Evolutionary conservation across 1,140 invertebrate species (phyloP).

Genomic region (Drosophila yakuba): DNA sequence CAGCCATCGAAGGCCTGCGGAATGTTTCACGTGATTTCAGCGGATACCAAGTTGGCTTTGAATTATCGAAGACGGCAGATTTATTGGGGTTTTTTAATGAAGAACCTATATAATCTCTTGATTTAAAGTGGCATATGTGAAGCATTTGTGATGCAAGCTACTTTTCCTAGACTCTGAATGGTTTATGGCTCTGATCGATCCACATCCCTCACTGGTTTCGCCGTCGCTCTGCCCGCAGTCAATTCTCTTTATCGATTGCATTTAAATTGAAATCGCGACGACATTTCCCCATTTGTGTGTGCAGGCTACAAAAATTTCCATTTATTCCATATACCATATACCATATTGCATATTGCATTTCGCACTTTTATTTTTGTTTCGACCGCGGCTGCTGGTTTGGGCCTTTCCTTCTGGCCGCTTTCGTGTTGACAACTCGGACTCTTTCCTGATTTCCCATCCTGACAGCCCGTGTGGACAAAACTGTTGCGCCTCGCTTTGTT

Average conservation of each 20-base stretch:
- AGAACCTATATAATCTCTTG: no score
- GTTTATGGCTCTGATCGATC: constrained; percentile 22
- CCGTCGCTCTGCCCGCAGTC: constrained; percentile 9
- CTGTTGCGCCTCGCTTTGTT: constrained; percentile 76
- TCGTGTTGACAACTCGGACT: constrained; percentile 37
- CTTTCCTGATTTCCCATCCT: constrained; percentile 9
- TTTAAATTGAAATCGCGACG: constrained; percentile 54
- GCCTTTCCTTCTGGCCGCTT: constrained; percentile 42
- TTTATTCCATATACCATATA: constrained; percentile 40
- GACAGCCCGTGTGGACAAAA: constrained; percentile 56
- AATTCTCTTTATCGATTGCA: constrained; percentile 53
- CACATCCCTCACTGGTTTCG: not conserved
- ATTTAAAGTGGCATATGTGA: no score
- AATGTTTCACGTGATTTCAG: not conserved
- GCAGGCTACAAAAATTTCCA: constrained; percentile 46
- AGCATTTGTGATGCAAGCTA: not conserved
- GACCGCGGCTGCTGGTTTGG: constrained; percentile 35
- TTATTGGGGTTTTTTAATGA: no score
- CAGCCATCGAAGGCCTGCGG: constrained; percentile 10
- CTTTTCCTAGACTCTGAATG: not conserved
- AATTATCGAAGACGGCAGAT: no score
- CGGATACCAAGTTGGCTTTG: not conserved
- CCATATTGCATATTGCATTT: constrained; percentile 43
- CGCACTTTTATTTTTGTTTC: constrained; percentile 39
- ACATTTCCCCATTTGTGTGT: constrained; percentile 32